Evolutionary conservation across 2,888 invertebrate species (phyloP).

Genomic region (Periphyllus acericola): DNA sequence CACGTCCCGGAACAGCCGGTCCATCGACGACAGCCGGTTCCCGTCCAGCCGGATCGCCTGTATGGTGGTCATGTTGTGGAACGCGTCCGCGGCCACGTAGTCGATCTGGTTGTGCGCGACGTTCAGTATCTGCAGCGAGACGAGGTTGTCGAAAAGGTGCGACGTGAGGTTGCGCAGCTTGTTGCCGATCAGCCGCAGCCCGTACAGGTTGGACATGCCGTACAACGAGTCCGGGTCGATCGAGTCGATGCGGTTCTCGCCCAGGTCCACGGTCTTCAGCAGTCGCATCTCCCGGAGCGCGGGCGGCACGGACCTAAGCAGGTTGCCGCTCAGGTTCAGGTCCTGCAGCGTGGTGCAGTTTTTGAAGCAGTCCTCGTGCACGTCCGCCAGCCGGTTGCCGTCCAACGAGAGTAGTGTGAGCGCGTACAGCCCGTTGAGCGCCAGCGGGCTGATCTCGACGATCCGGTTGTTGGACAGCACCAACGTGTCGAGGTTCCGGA

Average conservation of each 20-base stretch:
- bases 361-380: slow-evolving; percentile 85
- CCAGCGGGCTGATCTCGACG: slow-evolving; percentile 81
- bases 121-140: slow-evolving; percentile 85
- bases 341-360: slow-evolving; percentile 90
- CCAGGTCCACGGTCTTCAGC: slow-evolving; percentile 88
- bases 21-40: slow-evolving; percentile 89
- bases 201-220: slow-evolving; percentile 86
- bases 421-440: slow-evolving; percentile 84
- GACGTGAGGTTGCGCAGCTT: slow-evolving; percentile 85
- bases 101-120: slow-evolving; percentile 89
- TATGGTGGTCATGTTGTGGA: slow-evolving; percentile 80
- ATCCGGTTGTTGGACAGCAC: slow-evolving; percentile 89
- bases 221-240: slow-evolving; percentile 87
- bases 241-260: slow-evolving; percentile 87
- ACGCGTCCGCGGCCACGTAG: slow-evolving; percentile 86
- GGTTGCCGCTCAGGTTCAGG: slow-evolving; percentile 88
- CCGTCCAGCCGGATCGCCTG: slow-evolving; percentile 89
- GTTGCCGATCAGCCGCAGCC: slow-evolving; percentile 88
- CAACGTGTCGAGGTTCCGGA: slow-evolving; percentile 88
- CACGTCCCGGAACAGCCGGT: slow-evolving; percentile 85
- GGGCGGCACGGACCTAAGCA: slow-evolving; percentile 84
- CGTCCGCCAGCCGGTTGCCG: slow-evolving; percentile 82
- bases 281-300: slow-evolving; percentile 83
- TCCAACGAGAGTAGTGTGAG: slow-evolving; percentile 85
- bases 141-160: slow-evolving; percentile 86